These are phyloP conservation scores for Pampusana beccarii DNA, from an alignment of 2,113 vertebrate species.

Conservation along the genomic window DNA sequence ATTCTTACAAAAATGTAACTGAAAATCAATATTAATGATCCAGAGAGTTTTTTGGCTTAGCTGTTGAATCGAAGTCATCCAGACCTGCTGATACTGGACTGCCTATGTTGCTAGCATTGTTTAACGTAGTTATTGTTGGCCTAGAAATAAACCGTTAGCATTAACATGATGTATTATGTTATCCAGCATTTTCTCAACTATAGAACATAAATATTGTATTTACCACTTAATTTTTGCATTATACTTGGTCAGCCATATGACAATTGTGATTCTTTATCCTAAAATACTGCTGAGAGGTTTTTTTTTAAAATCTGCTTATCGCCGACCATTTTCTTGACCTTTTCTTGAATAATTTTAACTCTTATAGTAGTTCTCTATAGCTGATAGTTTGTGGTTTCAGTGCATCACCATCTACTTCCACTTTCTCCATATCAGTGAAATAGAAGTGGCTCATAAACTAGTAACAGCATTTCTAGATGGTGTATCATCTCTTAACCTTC, in stretches of 20 bases:
- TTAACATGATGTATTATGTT: neutral
- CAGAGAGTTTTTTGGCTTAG: neutral
- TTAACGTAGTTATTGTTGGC: neutral
- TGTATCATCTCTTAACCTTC: neutral
- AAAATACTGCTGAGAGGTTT: neutral
- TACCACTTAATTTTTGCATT: neutral
- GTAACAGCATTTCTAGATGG: neutral
- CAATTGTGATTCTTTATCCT: neutral
- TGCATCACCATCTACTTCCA: neutral
- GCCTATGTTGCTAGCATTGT: neutral
- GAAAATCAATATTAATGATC: constrained; percentile 24
- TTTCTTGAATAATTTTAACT: neutral
- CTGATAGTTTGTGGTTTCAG: neutral
- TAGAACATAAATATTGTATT: neutral
- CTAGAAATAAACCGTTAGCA: neutral
- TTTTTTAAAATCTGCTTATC: neutral
- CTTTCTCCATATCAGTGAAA: neutral
- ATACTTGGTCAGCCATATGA: neutral
- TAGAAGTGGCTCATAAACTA: neutral
- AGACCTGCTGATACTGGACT: neutral
- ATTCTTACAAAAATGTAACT: constrained; percentile 5
- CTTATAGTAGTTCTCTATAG: neutral
- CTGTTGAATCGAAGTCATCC: neutral
- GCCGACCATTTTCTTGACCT: too few relatives aligned
- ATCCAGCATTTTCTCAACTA: neutral